phyloP scores from a whole-genome alignment of 1,140 invertebrate species.

The Batillaria attramentaria region DNA sequence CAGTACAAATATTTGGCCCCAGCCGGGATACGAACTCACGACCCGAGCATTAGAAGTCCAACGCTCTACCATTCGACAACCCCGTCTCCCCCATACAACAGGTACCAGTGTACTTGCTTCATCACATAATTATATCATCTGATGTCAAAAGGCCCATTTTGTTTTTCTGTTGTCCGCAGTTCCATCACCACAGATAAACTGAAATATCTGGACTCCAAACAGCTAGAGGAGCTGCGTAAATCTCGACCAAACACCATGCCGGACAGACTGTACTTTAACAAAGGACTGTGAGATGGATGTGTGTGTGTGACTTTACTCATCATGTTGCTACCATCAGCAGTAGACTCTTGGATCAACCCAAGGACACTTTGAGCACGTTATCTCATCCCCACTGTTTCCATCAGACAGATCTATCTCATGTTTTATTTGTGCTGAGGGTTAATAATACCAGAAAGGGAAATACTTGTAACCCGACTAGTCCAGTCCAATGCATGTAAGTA shows the following conservation, averaged over 20 bases:
- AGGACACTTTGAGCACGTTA: background rate
- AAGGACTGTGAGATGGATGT: conserved; percentile 48
- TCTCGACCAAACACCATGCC: conserved; percentile 41
- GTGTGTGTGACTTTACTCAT: background rate
- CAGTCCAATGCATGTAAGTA: too few relatives aligned
- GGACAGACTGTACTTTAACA: conserved; percentile 60
- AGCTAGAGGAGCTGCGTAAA: conserved; percentile 36
- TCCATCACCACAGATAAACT: conserved; percentile 45
- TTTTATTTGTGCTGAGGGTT: background rate
- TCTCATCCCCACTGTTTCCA: background rate
- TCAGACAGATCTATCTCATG: background rate
- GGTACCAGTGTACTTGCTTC: background rate
- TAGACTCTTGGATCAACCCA: background rate
- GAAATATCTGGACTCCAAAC: conserved; percentile 42
- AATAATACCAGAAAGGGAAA: background rate
- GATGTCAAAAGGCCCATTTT: background rate
- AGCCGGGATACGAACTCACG: too few relatives aligned
- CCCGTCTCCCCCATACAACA: background rate
- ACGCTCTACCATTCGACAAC: background rate
- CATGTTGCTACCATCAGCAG: background rate
- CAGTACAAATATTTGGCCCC: too few relatives aligned
- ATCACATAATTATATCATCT: background rate
- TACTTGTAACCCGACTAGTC: too few relatives aligned
- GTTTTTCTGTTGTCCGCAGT: conserved; percentile 40
- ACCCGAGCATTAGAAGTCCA: too few relatives aligned